These are phyloP conservation scores for Tolypeutes matacus DNA, from an alignment of 2,797 vertebrate species.

Conservation along the genomic window DNA sequence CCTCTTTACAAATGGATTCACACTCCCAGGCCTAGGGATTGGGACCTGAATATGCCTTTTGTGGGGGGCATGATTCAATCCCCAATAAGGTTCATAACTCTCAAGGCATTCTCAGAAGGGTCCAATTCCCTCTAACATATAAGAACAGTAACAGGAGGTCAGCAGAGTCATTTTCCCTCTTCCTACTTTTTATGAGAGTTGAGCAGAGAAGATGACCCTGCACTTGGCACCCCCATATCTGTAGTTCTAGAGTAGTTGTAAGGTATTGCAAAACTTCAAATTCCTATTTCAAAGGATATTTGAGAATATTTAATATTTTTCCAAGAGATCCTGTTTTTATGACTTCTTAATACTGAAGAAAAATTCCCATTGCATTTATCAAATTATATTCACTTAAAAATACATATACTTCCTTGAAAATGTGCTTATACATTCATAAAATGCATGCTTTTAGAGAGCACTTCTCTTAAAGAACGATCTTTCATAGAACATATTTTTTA, in stretches of 20 bases:
- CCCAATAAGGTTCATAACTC: not conserved
- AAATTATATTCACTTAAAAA: not conserved
- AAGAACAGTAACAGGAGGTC: not conserved
- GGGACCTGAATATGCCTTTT: too few species aligned
- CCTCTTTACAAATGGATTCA: too few species aligned
- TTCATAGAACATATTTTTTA: not conserved
- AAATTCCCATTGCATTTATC: too few species aligned
- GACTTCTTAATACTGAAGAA: not conserved
- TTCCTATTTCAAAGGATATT: not conserved
- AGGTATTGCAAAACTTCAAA: not conserved
- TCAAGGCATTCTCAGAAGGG: not conserved
- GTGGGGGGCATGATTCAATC: too few species aligned
- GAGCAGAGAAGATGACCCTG: not conserved
- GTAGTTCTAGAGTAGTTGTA: not conserved
- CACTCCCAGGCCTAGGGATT: too few species aligned
- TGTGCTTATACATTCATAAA: not conserved
- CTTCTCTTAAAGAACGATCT: not conserved
- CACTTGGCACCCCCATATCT: not conserved
- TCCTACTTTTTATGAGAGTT: not conserved
- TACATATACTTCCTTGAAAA: not conserved
- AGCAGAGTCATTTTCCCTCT: not conserved
- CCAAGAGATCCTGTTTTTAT: not conserved
- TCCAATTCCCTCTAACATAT: too few species aligned
- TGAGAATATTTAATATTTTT: not conserved
- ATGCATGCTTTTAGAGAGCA: not conserved